phyloP scores from a whole-genome alignment of 2,888 invertebrate genomes.

The Nomada hirtipes region DNA sequence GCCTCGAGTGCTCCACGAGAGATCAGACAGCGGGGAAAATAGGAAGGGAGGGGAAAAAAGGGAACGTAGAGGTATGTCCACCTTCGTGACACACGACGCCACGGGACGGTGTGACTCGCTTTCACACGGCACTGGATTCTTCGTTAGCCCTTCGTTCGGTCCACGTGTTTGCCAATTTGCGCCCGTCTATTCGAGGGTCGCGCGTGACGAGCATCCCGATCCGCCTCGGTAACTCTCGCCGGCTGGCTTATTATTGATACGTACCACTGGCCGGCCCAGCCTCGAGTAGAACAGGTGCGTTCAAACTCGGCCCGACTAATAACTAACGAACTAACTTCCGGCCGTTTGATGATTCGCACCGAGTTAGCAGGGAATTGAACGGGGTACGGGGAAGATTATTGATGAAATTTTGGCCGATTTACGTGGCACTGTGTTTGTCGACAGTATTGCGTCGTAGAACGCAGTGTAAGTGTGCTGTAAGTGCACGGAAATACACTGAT shows the following conservation, averaged over 20 bases:
- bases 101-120: not conserved
- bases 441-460: too few relatives aligned
- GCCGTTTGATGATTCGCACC: not conserved
- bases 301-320: not conserved
- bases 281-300: not conserved
- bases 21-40: not conserved
- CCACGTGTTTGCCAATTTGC: conserved; percentile 43
- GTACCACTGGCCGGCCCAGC: conserved; percentile 13
- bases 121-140: conserved; percentile 20
- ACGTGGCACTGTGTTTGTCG: too few relatives aligned
- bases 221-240: conserved; percentile 1
- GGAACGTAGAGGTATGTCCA: not conserved
- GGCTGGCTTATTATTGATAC: conserved; percentile 40
- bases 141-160: conserved; percentile 33
- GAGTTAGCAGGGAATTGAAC: not conserved
- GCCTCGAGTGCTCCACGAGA: not conserved
- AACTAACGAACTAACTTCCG: not conserved
- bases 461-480: too few relatives aligned
- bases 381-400: not conserved
- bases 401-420: not conserved
- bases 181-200: conserved; percentile 32
- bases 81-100: not conserved
- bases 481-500: too few relatives aligned
- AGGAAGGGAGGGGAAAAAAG: too few relatives aligned
- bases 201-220: conserved; percentile 42